Conservation (phyloP, 2,797 vertebrate species). For the Danio tinwini region DNA sequence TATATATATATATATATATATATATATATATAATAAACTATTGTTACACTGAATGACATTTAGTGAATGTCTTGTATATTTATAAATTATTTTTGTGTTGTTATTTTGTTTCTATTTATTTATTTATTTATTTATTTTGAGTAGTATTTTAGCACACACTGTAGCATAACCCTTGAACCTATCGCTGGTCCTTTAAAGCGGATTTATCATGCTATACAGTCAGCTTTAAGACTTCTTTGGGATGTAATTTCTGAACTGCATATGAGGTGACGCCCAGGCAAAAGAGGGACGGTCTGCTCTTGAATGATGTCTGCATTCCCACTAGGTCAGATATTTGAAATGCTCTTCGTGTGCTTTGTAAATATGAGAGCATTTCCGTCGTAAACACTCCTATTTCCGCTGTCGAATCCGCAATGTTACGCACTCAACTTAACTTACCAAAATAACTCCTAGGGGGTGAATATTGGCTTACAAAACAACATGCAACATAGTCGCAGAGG, state of each 20-base stretch:
- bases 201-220: constrained; percentile 6
- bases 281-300: neutral
- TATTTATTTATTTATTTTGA: neutral
- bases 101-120: neutral
- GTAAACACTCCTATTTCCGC: constrained; percentile 49
- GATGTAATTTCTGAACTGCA: constrained; percentile 2
- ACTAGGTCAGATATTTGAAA: constrained; percentile 46
- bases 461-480: constrained; percentile 59
- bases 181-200: neutral
- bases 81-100: neutral
- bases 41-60: too few relatives aligned
- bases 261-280: constrained; percentile 3
- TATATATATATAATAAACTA: too few relatives aligned
- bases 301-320: constrained; percentile 45
- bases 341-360: constrained; percentile 33
- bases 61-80: too few relatives aligned
- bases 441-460: constrained; percentile 50
- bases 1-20: too few relatives aligned
- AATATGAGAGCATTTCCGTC: constrained; percentile 38
- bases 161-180: neutral
- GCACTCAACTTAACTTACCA: constrained; percentile 55
- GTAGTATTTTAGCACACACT: neutral
- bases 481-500: constrained; percentile 56
- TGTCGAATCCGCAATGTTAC: constrained; percentile 41
- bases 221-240: constrained; percentile 14